Percentiles rank a stretch among this genome's conserved stretches.
Conservation (phyloP, 1,140 invertebrate species). For the Araneus ventricosus region DNA sequence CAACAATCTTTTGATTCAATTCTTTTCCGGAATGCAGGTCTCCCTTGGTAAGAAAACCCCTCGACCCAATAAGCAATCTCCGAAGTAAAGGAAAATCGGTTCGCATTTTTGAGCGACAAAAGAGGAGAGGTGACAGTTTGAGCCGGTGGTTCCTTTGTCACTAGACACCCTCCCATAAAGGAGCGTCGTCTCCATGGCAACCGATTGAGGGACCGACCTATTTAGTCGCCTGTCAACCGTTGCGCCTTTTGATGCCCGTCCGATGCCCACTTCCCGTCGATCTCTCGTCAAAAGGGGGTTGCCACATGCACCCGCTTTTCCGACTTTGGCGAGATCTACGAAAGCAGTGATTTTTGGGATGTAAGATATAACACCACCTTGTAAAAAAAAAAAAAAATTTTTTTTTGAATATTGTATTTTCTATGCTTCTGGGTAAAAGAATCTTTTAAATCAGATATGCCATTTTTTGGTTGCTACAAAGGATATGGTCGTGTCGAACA, state of each 20-base stretch:
- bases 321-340: neutral
- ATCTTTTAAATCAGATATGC: too few species aligned
- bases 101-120: conserved; percentile 73
- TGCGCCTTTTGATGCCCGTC: conserved; percentile 69
- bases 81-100: conserved; percentile 61
- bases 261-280: conserved; percentile 73
- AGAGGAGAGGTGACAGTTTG: conserved; percentile 55
- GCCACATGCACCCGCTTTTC: neutral
- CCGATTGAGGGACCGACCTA: conserved; percentile 74
- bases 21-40: neutral
- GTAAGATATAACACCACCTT: too few species aligned
- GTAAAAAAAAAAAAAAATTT: too few species aligned
- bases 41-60: neutral
- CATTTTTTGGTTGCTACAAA: too few species aligned
- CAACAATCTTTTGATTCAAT: neutral
- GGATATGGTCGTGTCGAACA: too few species aligned
- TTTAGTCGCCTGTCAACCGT: conserved; percentile 74
- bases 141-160: conserved; percentile 67
- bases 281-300: conserved; percentile 35
- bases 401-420: too few species aligned
- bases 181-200: conserved; percentile 59
- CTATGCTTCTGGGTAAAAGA: too few species aligned
- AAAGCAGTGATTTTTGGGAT: too few species aligned
- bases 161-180: conserved; percentile 36
- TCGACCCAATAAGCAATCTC: conserved; percentile 60